Evolutionary conservation across 2,888 invertebrate genomes (phyloP).

Genomic region (Drosophila macrothrix): DNA sequence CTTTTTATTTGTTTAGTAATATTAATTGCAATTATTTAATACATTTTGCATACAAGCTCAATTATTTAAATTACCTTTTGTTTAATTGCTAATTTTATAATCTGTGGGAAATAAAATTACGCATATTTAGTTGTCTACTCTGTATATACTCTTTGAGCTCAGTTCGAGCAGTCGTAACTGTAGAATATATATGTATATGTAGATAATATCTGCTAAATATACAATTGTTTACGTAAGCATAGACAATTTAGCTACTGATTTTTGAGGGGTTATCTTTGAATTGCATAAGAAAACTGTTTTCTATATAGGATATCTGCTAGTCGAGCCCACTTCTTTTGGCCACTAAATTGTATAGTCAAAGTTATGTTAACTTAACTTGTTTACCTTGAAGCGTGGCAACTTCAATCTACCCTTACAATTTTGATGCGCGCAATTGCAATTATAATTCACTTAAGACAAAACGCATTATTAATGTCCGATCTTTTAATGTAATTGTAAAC

Average conservation of each 20-base stretch:
- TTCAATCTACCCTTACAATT: constrained; percentile 15
- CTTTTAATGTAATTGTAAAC: not conserved
- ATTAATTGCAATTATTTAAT: constrained; percentile 45
- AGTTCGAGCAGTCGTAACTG: not conserved
- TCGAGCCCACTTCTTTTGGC: not conserved
- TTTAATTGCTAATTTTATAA: constrained; percentile 38
- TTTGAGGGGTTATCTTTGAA: not conserved
- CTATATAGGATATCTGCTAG: not conserved
- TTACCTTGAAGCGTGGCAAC: constrained; percentile 49
- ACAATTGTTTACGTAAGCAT: not conserved
- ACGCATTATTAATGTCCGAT: constrained; percentile 2
- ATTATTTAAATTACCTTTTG: constrained; percentile 40
- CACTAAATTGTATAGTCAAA: constrained; percentile 9
- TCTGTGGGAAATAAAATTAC: constrained; percentile 23
- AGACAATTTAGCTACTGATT: not conserved
- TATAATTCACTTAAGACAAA: not conserved
- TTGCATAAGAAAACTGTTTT: not conserved
- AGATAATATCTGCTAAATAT: not conserved
- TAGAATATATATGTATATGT: too few relatives aligned
- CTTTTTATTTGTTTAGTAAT: constrained; percentile 26
- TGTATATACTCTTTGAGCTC: not conserved
- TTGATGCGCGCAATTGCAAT: not conserved
- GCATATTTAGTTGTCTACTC: not conserved
- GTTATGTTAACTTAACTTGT: constrained; percentile 40
- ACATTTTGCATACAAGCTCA: constrained; percentile 35